These are phyloP conservation scores for Paramormyrops hopkinsi DNA, from an alignment of 2,797 vertebrate species.

Conservation along the genomic window DNA sequence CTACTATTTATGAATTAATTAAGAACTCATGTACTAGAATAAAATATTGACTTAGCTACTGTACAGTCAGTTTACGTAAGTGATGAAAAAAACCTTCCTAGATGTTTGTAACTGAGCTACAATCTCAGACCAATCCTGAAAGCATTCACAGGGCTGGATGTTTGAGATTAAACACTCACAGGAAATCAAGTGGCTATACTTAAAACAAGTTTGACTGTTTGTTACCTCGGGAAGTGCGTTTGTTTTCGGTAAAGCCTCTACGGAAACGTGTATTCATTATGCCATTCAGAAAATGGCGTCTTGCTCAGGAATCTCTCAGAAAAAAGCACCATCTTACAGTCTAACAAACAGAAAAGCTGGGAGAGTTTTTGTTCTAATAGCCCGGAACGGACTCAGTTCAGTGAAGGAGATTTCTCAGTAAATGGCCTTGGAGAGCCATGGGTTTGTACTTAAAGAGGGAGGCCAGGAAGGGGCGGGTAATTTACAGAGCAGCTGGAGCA, in stretches of 20 bases:
- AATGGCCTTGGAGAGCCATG: neutral
- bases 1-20: neutral
- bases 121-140: neutral
- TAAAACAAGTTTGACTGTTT: neutral
- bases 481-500: neutral
- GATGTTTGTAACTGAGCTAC: neutral
- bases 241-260: neutral
- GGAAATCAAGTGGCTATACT: neutral
- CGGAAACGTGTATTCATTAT: neutral
- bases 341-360: neutral
- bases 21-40: neutral
- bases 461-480: neutral
- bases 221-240: neutral
- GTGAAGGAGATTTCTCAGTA: neutral
- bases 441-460: neutral
- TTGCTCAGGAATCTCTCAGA: neutral
- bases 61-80: neutral
- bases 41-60: neutral
- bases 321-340: neutral
- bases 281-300: neutral
- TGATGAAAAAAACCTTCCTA: neutral
- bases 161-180: neutral
- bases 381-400: neutral
- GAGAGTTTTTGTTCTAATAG: neutral
- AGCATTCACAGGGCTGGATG: neutral